These are phyloP conservation scores for Atrina japonica DNA, from an alignment of 2,888 invertebrate species.

Conservation along the genomic window DNA sequence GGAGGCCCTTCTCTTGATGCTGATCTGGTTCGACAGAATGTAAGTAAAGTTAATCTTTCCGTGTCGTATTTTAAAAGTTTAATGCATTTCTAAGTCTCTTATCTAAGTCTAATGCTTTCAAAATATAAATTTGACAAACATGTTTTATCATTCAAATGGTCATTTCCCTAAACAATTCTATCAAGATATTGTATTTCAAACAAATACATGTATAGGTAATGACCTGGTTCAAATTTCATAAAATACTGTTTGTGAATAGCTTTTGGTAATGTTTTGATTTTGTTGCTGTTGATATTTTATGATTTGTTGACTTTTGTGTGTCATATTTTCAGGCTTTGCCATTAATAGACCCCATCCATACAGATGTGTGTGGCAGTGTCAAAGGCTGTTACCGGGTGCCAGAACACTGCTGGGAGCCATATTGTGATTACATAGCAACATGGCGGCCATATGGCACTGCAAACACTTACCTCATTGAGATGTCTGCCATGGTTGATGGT, in stretches of 20 bases:
- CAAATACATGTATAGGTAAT: too few relatives aligned
- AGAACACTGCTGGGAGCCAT: slow-evolving; percentile 70
- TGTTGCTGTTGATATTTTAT: too few relatives aligned
- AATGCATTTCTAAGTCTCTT: not conserved
- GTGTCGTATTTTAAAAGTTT: not conserved
- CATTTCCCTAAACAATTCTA: too few relatives aligned
- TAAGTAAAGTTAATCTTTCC: too few relatives aligned
- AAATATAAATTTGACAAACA: too few relatives aligned
- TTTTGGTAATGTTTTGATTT: too few relatives aligned
- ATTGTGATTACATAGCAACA: slow-evolving; percentile 77
- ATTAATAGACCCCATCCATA: slow-evolving; percentile 66
- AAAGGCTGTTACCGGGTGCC: slow-evolving; percentile 79
- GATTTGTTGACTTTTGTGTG: too few relatives aligned
- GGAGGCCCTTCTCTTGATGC: slow-evolving; percentile 58
- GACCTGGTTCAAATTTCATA: too few relatives aligned
- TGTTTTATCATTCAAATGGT: too few relatives aligned
- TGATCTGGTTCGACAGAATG: slow-evolving; percentile 50
- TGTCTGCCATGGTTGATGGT: slow-evolving; percentile 73
- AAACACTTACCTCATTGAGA: slow-evolving; percentile 61
- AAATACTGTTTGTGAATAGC: too few relatives aligned
- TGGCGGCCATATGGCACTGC: slow-evolving; percentile 61
- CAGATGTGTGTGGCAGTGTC: slow-evolving; percentile 69
- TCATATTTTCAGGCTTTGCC: slow-evolving; percentile 47
- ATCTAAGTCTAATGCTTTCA: too few relatives aligned
- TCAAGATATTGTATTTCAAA: too few relatives aligned